Conservation (phyloP, 1,140 invertebrate species). For the Pseudomyrmex cubaensis region DNA sequence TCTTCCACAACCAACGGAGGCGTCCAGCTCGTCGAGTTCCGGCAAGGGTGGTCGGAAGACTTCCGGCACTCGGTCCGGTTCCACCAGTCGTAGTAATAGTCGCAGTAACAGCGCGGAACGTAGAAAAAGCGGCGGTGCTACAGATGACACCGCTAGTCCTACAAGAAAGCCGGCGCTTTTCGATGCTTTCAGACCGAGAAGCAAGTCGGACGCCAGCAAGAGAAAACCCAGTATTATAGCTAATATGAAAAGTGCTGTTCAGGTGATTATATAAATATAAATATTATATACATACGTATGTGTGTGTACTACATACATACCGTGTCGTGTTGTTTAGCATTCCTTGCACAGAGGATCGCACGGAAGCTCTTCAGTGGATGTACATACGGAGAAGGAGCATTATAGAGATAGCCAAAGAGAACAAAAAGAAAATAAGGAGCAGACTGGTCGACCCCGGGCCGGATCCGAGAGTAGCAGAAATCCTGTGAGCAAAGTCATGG, state of each 20-base stretch:
- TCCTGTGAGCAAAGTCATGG: constrained; percentile 95
- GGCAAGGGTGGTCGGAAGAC: constrained; percentile 77
- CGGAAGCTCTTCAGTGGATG: constrained; percentile 79
- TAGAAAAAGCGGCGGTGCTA: constrained; percentile 86
- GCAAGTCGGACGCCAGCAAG: constrained; percentile 91
- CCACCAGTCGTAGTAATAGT: constrained; percentile 85
- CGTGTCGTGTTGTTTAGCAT: constrained; percentile 71
- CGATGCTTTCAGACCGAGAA: constrained; percentile 93
- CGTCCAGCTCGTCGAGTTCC: constrained; percentile 78
- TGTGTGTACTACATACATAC: background rate
- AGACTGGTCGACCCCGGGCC: constrained; percentile 83
- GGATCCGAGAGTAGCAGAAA: constrained; percentile 86
- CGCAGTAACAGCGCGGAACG: constrained; percentile 88
- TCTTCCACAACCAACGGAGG: constrained; percentile 77
- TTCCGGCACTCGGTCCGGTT: constrained; percentile 83
- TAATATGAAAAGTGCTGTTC: constrained; percentile 91
- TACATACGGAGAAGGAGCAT: constrained; percentile 78
- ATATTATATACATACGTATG: no score
- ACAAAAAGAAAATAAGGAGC: constrained; percentile 76
- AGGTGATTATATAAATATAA: constrained; percentile 84
- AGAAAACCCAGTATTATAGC: constrained; percentile 91
- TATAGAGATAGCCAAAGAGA: constrained; percentile 74
- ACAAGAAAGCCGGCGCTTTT: constrained; percentile 91
- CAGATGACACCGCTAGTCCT: constrained; percentile 88
- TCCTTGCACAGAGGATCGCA: constrained; percentile 80